Evolutionary conservation across 1,140 invertebrate species (phyloP).

Genomic region (Sarcophaga peregrina): DNA sequence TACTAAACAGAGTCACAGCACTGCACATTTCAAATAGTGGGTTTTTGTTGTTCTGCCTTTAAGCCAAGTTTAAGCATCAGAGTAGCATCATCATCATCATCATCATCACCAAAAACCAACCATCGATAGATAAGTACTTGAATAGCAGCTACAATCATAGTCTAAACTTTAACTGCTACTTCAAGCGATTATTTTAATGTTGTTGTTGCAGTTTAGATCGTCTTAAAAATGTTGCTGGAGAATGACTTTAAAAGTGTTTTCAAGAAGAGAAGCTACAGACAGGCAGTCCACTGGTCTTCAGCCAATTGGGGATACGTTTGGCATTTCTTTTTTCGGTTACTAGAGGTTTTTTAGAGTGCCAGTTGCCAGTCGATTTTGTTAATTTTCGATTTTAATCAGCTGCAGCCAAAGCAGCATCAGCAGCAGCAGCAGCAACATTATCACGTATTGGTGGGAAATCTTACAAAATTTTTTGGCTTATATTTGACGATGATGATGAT

Average conservation of each 20-base stretch:
- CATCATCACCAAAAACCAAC: background rate
- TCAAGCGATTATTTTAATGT: background rate
- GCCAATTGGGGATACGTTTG: constrained; percentile 9
- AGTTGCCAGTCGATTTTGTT: background rate
- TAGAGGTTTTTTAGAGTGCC: background rate
- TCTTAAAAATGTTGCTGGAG: background rate
- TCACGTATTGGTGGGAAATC: constrained; percentile 6
- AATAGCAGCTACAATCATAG: background rate
- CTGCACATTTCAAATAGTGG: no score
- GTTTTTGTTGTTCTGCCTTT: no score
- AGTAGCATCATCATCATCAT: background rate
- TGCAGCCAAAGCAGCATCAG: background rate
- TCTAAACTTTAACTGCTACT: no score
- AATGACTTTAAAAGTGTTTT: background rate
- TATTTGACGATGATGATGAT: no score
- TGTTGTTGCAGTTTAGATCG: background rate
- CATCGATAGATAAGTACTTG: background rate
- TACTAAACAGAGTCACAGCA: background rate
- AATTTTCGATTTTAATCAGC: background rate
- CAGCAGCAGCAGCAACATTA: no score
- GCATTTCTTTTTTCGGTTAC: constrained; percentile 6
- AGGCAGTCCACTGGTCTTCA: background rate
- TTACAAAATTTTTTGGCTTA: no score
- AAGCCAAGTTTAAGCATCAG: no score
- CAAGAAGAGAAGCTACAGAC: background rate